Evolutionary conservation across 2,888 invertebrate species (phyloP), one percentile per base, ranked within the genome.

Genomic region (Camponotus fellah): DNA sequence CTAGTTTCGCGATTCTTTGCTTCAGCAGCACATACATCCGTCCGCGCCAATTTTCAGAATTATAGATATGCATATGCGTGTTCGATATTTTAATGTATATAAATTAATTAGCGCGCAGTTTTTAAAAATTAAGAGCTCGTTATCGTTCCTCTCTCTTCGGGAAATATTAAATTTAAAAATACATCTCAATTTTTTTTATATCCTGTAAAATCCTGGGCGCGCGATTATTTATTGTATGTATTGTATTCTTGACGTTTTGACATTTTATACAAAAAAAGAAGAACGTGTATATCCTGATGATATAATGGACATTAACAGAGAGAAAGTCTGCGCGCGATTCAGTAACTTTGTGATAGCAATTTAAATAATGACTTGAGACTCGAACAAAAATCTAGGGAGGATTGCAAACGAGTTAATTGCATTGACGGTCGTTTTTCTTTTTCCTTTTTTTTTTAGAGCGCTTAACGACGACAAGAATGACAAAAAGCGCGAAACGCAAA

Each of bases 391-490:
- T 62, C 21, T 26, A 46, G 56, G 32, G 12, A 60, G 21, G 9
- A 46, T 58, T 34, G 58, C 60, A 40, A 71, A 60, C 71, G 58
- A 10, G 46, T 79, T 71, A 71, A 71, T 79, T 60, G 79, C 60
- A 60, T 26, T 34, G 40, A 60, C 21, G 8, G 17, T 49, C 37
- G 17, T 46, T 79, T 69, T 68, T 77, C 68, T 58, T 56, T 12
- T 46, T 79, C 2, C 2, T 26, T 2, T 2, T 26, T 46, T 69
- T 79, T 79, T 60, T 46, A 46, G n/a, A 2, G n/a, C 76, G 69
- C 46, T 79, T 71, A 79, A 79, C 60, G 79, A 79, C 71, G 79
- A 37, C 17, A 79, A 79, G 71, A 77, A 77, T 32, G 58, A 79
- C 43, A 46, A 71, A 60, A 79, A 71, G 37, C 46, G 46, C 46